Evolutionary conservation across 2,888 invertebrate genomes (phyloP).

Genomic region (Macaria liturata): DNA sequence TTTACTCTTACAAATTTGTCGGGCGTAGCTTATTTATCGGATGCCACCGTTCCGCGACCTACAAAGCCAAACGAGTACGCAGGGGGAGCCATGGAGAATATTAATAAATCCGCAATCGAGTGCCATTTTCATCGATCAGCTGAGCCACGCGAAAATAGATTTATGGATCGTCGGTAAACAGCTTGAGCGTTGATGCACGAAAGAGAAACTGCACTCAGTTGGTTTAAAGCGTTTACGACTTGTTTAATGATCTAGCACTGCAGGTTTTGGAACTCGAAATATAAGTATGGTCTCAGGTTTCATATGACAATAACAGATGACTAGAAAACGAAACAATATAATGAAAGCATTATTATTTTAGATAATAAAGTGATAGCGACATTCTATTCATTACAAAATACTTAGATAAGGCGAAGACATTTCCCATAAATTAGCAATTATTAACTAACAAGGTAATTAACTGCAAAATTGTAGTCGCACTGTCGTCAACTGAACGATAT

Average conservation of each 20-base stretch:
- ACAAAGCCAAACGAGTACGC: conserved; percentile 60
- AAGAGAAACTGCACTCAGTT: background rate
- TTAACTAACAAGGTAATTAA: conserved; percentile 2
- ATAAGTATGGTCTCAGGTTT: no score
- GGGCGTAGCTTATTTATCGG: conserved; percentile 56
- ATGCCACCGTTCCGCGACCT: conserved; percentile 69
- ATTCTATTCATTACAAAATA: conserved; percentile 1
- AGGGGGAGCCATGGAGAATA: conserved; percentile 58
- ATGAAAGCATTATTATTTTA: no score
- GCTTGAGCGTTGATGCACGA: background rate
- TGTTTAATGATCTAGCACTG: no score
- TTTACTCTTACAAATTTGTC: conserved; percentile 59
- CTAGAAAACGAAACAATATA: no score
- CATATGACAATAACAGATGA: no score
- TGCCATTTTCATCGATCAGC: conserved; percentile 36
- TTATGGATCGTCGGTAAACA: conserved; percentile 2
- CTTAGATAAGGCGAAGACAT: background rate
- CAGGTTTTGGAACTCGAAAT: no score
- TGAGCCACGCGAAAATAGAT: conserved; percentile 24
- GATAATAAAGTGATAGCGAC: no score
- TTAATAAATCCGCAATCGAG: conserved; percentile 48
- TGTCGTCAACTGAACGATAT: conserved; percentile 10
- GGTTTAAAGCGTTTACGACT: no score
- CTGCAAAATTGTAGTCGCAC: conserved; percentile 3
- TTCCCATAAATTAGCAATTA: background rate